Evolutionary conservation across 2,113 vertebrate genomes (phyloP).

Genomic region (Seriola quinqueradiata): DNA sequence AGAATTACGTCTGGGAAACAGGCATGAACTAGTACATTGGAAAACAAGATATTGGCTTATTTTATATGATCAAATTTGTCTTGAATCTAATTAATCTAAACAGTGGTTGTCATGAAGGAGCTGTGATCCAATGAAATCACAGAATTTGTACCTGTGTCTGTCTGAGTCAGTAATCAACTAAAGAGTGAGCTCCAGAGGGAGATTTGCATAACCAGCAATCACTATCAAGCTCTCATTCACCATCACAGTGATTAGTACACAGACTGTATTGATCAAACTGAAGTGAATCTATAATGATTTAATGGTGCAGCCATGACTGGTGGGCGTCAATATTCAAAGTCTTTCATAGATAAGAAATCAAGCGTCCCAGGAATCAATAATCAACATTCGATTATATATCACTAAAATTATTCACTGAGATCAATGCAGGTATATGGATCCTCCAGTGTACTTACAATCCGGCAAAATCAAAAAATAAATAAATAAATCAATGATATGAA

Average conservation of each 20-base stretch:
- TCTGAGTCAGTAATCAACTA: conserved; percentile 3
- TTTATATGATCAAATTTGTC: not conserved
- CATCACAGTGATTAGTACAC: conserved; percentile 1
- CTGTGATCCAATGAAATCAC: not conserved
- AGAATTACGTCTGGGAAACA: not conserved
- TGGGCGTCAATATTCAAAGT: conserved; percentile 10
- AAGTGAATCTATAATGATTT: conserved; percentile 29
- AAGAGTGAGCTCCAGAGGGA: not conserved
- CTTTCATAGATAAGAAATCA: conserved; percentile 13
- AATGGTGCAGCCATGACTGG: not conserved
- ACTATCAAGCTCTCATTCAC: conserved; percentile 15
- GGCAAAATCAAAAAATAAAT: too few relatives aligned
- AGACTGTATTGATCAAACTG: conserved; percentile 23
- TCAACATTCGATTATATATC: not conserved
- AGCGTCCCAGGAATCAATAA: not conserved
- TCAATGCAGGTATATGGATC: not conserved
- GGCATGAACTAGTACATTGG: not conserved
- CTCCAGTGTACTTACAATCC: too few relatives aligned
- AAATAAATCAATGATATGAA: too few relatives aligned
- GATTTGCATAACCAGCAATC: conserved; percentile 10
- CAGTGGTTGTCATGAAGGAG: not conserved
- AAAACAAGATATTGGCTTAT: not conserved
- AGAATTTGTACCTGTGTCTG: not conserved
- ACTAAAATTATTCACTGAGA: not conserved
- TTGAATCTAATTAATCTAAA: not conserved